Conservation (phyloP, 2,797 vertebrate species). For the Melanotaenia parkinsoni region DNA sequence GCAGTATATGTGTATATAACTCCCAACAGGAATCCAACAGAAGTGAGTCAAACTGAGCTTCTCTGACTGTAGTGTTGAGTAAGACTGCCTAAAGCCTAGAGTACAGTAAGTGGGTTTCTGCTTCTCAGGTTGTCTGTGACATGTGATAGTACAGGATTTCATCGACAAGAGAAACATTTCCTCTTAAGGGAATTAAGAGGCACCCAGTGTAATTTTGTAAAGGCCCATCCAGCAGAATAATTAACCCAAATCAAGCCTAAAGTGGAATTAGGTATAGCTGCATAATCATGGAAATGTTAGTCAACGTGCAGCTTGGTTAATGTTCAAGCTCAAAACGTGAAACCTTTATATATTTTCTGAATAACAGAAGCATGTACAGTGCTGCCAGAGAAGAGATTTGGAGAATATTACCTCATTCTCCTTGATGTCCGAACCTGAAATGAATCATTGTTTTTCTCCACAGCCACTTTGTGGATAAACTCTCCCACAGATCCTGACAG, state of each 20-base stretch:
- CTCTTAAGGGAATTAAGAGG: slow-evolving; percentile 16
- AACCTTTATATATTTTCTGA: slow-evolving; percentile 10
- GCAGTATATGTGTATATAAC: not conserved
- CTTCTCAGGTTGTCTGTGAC: slow-evolving; percentile 42
- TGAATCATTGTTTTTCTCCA: slow-evolving; percentile 64
- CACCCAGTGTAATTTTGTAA: slow-evolving; percentile 9
- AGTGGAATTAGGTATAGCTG: slow-evolving; percentile 12
- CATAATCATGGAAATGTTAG: slow-evolving; percentile 3
- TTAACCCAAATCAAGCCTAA: slow-evolving; percentile 20
- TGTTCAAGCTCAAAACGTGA: not conserved
- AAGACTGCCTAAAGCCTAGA: slow-evolving; percentile 5
- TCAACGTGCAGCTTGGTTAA: not conserved
- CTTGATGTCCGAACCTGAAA: slow-evolving; percentile 52
- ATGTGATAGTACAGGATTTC: slow-evolving; percentile 34
- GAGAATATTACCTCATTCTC: slow-evolving; percentile 33
- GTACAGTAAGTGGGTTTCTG: slow-evolving; percentile 21
- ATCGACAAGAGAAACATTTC: slow-evolving; percentile 8
- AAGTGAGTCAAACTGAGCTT: not conserved
- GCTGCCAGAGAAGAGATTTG: slow-evolving; percentile 18
- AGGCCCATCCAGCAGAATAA: slow-evolving; percentile 33
- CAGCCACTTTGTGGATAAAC: slow-evolving; percentile 40
- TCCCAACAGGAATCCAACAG: not conserved
- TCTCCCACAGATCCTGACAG: slow-evolving; percentile 43
- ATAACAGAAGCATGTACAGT: slow-evolving; percentile 21
- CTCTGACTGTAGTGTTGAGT: slow-evolving; percentile 5